These are phyloP conservation scores for Microcebus jonahi DNA, from an alignment of 2,113 vertebrate genomes.

Conservation along the genomic window DNA sequence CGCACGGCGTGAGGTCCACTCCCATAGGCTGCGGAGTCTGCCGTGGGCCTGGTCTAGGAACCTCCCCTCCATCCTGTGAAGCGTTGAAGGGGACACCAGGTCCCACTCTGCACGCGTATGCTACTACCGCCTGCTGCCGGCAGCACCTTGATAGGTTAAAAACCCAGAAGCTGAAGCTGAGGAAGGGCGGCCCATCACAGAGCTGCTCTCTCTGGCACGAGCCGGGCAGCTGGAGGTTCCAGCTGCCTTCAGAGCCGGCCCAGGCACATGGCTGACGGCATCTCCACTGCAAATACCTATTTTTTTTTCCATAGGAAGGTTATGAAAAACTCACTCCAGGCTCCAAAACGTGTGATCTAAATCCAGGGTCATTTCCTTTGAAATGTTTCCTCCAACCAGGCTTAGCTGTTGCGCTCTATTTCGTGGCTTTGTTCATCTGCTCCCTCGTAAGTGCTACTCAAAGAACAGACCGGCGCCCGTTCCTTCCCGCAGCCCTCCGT, in stretches of 20 bases:
- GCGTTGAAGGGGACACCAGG: not conserved
- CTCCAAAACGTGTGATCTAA: constrained; percentile 11
- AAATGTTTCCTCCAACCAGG: constrained; percentile 10
- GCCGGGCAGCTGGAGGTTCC: not conserved
- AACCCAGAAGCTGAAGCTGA: not conserved
- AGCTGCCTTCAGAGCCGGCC: too few relatives aligned
- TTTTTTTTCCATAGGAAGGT: not conserved
- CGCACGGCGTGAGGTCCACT: too few relatives aligned
- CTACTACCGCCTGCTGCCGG: not conserved
- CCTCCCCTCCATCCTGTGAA: not conserved
- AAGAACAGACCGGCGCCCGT: not conserved
- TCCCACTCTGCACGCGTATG: not conserved
- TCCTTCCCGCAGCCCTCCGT: not conserved
- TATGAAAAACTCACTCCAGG: not conserved
- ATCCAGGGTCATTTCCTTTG: constrained; percentile 47
- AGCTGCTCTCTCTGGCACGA: not conserved
- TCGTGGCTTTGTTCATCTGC: not conserved
- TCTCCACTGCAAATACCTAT: not conserved
- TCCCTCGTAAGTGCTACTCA: not conserved
- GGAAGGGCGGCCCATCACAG: not conserved
- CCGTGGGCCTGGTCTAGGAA: not conserved
- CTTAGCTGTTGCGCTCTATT: constrained; percentile 19
- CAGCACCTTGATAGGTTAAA: not conserved
- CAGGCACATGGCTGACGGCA: not conserved
- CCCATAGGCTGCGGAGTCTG: not conserved